Base-by-base conservation (phyloP, 23 tunicate species). In the Oikopleura albicans region DNA sequence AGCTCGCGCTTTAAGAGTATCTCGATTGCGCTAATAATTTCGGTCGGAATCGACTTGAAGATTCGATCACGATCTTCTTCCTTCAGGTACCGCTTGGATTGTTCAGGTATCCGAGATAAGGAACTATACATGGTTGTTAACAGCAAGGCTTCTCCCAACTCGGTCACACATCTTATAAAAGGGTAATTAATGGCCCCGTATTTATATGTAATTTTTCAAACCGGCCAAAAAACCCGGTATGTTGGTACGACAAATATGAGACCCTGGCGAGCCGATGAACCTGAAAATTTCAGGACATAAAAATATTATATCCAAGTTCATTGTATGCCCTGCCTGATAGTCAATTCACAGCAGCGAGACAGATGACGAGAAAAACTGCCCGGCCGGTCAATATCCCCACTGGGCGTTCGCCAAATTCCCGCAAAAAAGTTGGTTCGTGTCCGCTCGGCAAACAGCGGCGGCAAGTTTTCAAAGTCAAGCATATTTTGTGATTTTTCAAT, bases 321-420 rank as follows among this genome's bases (percentile, higher is more conserved):
- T n/a, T n/a, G n/a, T n/a, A 12, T 29, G 37, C 34, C 37, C 37
- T 29, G 4, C 79, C 2, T 12, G 28, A 71, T 29, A 71, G 35
- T 29, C 36, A 71, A 31, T 4, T 29, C 34, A 29, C 79, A 71
- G 79, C 79, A 71, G 28, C 35, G 28, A 2, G 79, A 34, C 79
- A 71, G 31, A 71, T 71, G 79, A 16, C 79, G 27, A 2, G 79
- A 71, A 31, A 71, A 71, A 16, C 34, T 29, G 28, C 79, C 79
- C 4, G 79, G 79, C 91, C 99, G 86, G 87, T 95, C 99, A 87
- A 95, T 90, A 34, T 95, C 99, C 39, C 89, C 99, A 41, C 89
- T 83, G 0, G 96, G 91, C n/a, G 91, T 88, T 75, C 92, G 87
- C 99, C 99, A 95, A 0, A 95, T 94, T n/a, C 99, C 99, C 84